Conservation (phyloP, 2,797 vertebrate species). For the Oreochromis grahami region DNA sequence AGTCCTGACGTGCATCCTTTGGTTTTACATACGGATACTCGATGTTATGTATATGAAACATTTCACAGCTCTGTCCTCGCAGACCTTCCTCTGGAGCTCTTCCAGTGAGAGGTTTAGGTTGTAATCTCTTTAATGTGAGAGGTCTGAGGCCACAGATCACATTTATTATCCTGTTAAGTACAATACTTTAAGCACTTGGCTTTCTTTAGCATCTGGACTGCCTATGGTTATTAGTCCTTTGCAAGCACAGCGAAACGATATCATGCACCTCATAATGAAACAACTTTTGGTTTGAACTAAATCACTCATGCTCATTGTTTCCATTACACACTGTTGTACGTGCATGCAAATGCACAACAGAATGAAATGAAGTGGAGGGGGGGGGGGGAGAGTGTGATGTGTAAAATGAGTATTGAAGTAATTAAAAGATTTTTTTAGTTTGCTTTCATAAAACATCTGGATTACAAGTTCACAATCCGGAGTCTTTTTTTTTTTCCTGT, state of each 20-base stretch:
- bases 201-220: not conserved
- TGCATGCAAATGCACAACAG: not conserved
- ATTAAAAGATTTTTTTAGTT: not conserved
- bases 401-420: not conserved
- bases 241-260: not conserved
- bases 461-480: not conserved
- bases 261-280: not conserved
- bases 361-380: not conserved
- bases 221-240: not conserved
- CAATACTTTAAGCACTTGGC: not conserved
- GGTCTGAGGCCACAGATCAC: not conserved
- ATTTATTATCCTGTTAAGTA: not conserved
- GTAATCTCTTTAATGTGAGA: not conserved
- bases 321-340: not conserved
- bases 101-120: not conserved
- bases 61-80: not conserved
- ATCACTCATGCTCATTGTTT: not conserved
- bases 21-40: not conserved
- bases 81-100: not conserved
- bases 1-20: not conserved
- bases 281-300: not conserved
- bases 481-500: not conserved
- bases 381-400: not conserved
- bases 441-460: not conserved
- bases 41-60: not conserved